Conservation (phyloP, 2,113 vertebrate species). For the Suncus etruscus region DNA sequence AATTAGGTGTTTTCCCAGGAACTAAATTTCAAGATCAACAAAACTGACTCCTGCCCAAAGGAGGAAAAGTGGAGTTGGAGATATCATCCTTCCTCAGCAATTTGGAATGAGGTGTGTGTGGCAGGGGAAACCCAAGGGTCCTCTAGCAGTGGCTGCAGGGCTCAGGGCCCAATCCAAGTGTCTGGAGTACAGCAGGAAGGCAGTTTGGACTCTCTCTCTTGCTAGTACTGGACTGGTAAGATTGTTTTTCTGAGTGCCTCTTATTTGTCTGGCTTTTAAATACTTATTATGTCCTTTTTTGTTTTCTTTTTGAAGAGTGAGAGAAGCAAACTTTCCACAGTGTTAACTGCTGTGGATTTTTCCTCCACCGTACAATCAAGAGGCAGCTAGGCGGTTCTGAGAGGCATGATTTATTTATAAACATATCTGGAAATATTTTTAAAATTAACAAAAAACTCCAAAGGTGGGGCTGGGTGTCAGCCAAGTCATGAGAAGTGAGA, state of each 20-base stretch:
- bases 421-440: slow-evolving; percentile 67
- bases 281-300: not conserved
- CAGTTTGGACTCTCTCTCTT: slow-evolving; percentile 31
- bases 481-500: not conserved
- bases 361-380: not conserved
- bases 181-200: not conserved
- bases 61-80: slow-evolving; percentile 56
- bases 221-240: not conserved
- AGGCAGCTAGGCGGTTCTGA: slow-evolving; percentile 18
- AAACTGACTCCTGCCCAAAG: slow-evolving; percentile 47
- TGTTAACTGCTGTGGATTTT: slow-evolving; percentile 9
- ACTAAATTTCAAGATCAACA: slow-evolving; percentile 73
- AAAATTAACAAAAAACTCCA: slow-evolving; percentile 45
- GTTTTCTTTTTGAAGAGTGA: not conserved
- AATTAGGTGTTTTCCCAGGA: slow-evolving; percentile 46
- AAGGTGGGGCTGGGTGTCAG: slow-evolving; percentile 22
- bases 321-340: slow-evolving; percentile 63
- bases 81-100: not conserved
- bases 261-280: slow-evolving; percentile 32
- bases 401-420: slow-evolving; percentile 56
- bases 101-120: not conserved
- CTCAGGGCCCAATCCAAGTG: not conserved
- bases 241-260: slow-evolving; percentile 53
- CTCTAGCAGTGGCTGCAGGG: not conserved
- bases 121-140: not conserved